These are phyloP conservation scores for Conops quadrifasciatus DNA, from an alignment of 2,888 invertebrate species.

Conservation along the genomic window DNA sequence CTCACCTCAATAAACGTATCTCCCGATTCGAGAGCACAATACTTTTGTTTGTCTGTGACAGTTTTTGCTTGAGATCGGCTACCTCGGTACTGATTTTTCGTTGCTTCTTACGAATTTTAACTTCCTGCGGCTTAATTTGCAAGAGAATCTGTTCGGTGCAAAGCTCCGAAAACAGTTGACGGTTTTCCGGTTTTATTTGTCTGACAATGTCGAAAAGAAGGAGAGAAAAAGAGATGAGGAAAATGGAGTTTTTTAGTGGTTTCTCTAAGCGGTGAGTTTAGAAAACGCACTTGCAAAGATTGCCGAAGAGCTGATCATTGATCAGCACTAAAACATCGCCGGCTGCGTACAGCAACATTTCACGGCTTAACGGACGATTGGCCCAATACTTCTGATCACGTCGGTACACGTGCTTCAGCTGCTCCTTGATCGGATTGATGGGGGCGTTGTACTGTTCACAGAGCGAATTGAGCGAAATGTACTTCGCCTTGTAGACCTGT, in stretches of 20 bases:
- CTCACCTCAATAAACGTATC: constrained; percentile 80
- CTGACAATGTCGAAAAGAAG: constrained; percentile 53
- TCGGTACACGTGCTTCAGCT: constrained; percentile 84
- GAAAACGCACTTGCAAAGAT: constrained; percentile 69
- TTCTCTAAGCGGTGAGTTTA: no score
- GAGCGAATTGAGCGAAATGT: constrained; percentile 88
- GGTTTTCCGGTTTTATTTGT: constrained; percentile 76
- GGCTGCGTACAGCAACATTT: constrained; percentile 91
- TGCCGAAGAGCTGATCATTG: constrained; percentile 83
- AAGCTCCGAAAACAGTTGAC: constrained; percentile 79
- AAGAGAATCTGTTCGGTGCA: constrained; percentile 88
- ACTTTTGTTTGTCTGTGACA: constrained; percentile 83
- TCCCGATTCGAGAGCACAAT: constrained; percentile 92
- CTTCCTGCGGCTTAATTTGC: constrained; percentile 85
- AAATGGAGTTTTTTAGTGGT: background rate
- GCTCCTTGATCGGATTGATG: constrained; percentile 90
- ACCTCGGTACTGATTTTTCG: constrained; percentile 92
- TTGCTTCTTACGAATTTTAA: constrained; percentile 86
- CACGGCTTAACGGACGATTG: constrained; percentile 84
- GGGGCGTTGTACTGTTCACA: constrained; percentile 90
- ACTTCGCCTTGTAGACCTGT: constrained; percentile 94
- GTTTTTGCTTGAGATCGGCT: constrained; percentile 82
- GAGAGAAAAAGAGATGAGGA: background rate
- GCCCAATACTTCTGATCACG: constrained; percentile 91
- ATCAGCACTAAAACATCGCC: constrained; percentile 88